These are phyloP conservation scores for Caenorhabditis virilis DNA, from an alignment of 2,888 invertebrate genomes.

Conservation along the genomic window DNA sequence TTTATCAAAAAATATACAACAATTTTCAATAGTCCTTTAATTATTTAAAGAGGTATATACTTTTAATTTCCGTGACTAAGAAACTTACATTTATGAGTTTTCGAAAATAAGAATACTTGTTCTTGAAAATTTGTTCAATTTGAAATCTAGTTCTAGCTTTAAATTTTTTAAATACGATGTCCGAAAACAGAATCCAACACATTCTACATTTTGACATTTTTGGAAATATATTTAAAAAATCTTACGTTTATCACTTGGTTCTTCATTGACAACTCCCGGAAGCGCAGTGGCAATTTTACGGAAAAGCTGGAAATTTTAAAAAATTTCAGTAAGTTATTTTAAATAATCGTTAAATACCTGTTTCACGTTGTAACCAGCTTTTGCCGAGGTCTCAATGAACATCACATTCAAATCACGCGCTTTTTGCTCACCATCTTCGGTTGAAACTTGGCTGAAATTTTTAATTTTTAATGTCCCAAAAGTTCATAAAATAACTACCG, in stretches of 20 bases:
- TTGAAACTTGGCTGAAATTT: constrained; percentile 78
- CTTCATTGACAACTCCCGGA: constrained; percentile 79
- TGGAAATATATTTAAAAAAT: constrained; percentile 1
- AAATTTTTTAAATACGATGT: too few relatives aligned
- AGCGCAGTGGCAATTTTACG: constrained; percentile 95
- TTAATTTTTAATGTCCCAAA: background rate
- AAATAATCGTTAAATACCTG: constrained; percentile 75
- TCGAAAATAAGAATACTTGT: too few relatives aligned
- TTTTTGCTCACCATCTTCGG: constrained; percentile 96
- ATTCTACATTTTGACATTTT: too few relatives aligned
- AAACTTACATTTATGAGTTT: too few relatives aligned
- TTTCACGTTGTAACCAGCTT: constrained; percentile 98
- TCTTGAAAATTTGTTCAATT: too few relatives aligned
- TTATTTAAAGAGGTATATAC: too few relatives aligned
- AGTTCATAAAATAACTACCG: constrained; percentile 74
- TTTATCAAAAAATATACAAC: too few relatives aligned
- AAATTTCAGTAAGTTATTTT: background rate
- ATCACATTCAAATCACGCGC: constrained; percentile 98
- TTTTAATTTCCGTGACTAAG: too few relatives aligned
- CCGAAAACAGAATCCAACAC: too few relatives aligned
- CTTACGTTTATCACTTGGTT: constrained; percentile 30
- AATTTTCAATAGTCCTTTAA: too few relatives aligned
- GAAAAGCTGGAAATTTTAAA: constrained; percentile 79
- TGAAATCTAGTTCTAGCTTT: too few relatives aligned
- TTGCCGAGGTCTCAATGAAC: constrained; percentile 99